Percentiles rank a stretch among this genome's conserved stretches.
These are phyloP conservation scores for Scyliorhinus canicula DNA, from an alignment of 2,797 vertebrate genomes.

Conservation along the genomic window DNA sequence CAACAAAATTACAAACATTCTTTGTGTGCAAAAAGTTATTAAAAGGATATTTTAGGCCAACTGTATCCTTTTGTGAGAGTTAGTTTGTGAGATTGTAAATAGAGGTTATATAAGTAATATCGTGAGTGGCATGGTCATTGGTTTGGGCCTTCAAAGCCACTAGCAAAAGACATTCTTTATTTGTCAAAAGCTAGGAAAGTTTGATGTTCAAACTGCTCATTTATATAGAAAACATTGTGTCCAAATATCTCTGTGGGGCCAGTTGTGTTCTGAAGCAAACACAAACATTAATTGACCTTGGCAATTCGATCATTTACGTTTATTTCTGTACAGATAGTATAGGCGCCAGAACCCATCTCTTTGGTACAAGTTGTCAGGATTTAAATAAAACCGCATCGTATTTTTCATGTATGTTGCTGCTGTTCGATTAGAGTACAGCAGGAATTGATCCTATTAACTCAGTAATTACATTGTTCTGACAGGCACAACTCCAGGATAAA, in stretches of 20 bases:
- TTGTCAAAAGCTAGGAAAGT: background rate
- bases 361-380: background rate
- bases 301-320: slow-evolving; percentile 16
- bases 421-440: background rate
- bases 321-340: slow-evolving; percentile 29
- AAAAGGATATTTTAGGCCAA: background rate
- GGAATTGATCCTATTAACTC: background rate
- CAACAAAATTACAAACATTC: background rate
- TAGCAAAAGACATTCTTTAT: background rate
- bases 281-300: slow-evolving; percentile 17
- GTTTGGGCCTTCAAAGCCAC: background rate
- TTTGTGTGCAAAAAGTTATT: background rate
- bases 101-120: background rate
- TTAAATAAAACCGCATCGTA: background rate
- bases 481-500: background rate
- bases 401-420: background rate
- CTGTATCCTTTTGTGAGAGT: background rate
- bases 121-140: too few relatives aligned
- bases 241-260: background rate
- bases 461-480: background rate
- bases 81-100: background rate
- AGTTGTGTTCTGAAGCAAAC: slow-evolving; percentile 21
- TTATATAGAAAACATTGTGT: slow-evolving; percentile 5
- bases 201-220: background rate
- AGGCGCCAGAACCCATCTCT: background rate